A percentile compares a stretch with the other conserved stretches of the same genome.
phyloP scores from a whole-genome alignment of 2,888 invertebrate species.

The Omphaloscelis lunosa region DNA sequence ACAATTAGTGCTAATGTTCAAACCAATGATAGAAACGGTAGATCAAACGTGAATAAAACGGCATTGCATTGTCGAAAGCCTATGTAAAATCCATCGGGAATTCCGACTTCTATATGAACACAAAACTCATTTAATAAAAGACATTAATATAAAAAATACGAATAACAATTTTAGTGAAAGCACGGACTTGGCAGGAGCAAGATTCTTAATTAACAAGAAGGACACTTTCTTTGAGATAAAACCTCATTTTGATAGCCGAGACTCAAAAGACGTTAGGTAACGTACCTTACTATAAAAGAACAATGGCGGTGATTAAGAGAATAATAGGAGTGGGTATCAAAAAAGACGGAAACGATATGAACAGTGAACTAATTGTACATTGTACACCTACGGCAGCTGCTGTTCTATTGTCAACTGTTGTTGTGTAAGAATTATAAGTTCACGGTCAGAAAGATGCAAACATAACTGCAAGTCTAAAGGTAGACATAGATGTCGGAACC shows the following conservation, averaged over 20 bases:
- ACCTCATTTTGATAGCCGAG: slow-evolving; percentile 47
- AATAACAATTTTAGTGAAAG: slow-evolving; percentile 54
- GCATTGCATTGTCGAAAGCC: slow-evolving; percentile 18
- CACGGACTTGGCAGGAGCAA: slow-evolving; percentile 46
- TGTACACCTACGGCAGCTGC: slow-evolving; percentile 55
- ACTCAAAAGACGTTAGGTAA: slow-evolving; percentile 53
- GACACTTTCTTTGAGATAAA: slow-evolving; percentile 67
- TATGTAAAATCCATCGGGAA: slow-evolving; percentile 27
- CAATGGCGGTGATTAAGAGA: slow-evolving; percentile 57
- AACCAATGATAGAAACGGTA: slow-evolving; percentile 31
- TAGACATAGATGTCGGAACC: background rate
- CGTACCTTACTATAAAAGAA: slow-evolving; percentile 51
- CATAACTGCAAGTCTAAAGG: slow-evolving; percentile 7
- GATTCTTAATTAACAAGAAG: slow-evolving; percentile 61
- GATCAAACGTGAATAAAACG: slow-evolving; percentile 14
- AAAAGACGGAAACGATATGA: slow-evolving; percentile 55
- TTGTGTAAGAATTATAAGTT: slow-evolving; percentile 36
- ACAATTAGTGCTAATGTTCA: slow-evolving; percentile 47
- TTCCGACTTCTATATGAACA: background rate
- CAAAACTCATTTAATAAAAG: slow-evolving; percentile 30
- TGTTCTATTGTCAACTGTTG: slow-evolving; percentile 47
- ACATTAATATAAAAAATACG: slow-evolving; percentile 41
- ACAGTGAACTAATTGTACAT: slow-evolving; percentile 54
- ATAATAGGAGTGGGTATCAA: slow-evolving; percentile 48
- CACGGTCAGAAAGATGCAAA: slow-evolving; percentile 42